Percentiles rank a stretch among this genome's conserved stretches.
These are phyloP conservation scores for Isotomurus palustris DNA, from an alignment of 2,888 invertebrate genomes.

Conservation along the genomic window DNA sequence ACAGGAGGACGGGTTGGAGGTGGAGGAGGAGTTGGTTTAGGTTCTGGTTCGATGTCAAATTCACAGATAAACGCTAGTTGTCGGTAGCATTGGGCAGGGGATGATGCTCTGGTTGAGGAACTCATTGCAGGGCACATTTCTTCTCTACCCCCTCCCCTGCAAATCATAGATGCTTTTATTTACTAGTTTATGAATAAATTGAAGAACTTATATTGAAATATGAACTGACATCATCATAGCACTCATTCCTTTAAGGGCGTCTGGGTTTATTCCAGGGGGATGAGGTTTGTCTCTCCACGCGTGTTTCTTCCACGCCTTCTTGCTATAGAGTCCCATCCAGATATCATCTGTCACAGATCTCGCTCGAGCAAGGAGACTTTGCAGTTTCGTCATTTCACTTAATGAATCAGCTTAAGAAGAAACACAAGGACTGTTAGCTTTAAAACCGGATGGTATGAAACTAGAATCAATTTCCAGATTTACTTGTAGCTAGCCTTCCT, in stretches of 20 bases:
- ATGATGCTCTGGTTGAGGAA: conserved; percentile 30
- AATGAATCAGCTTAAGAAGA: too few species aligned
- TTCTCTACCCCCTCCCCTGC: conserved; percentile 40
- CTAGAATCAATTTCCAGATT: too few species aligned
- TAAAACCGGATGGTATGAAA: too few species aligned
- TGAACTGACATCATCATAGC: conserved; percentile 24
- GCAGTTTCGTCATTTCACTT: conserved; percentile 41
- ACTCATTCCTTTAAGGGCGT: conserved; percentile 15
- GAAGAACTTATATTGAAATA: neutral
- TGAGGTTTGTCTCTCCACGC: conserved; percentile 25
- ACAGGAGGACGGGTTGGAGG: too few species aligned
- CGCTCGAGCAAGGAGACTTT: conserved; percentile 34
- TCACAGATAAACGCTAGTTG: conserved; percentile 43
- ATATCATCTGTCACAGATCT: conserved; percentile 29
- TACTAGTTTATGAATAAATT: neutral
- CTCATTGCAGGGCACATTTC: conserved; percentile 41
- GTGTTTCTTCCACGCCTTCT: conserved; percentile 43
- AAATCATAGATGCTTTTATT: neutral
- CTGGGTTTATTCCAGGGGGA: conserved; percentile 18
- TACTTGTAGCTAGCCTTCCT: conserved; percentile 36
- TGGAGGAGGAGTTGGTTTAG: too few species aligned
- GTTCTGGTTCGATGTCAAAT: conserved; percentile 19
- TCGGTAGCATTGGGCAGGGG: conserved; percentile 28
- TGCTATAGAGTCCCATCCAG: conserved; percentile 41
- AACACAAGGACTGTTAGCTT: too few species aligned